Percentiles rank a stretch among this genome's conserved stretches.
Conservation (phyloP, 2,888 invertebrate species). For the Chloroclysta siterata region DNA sequence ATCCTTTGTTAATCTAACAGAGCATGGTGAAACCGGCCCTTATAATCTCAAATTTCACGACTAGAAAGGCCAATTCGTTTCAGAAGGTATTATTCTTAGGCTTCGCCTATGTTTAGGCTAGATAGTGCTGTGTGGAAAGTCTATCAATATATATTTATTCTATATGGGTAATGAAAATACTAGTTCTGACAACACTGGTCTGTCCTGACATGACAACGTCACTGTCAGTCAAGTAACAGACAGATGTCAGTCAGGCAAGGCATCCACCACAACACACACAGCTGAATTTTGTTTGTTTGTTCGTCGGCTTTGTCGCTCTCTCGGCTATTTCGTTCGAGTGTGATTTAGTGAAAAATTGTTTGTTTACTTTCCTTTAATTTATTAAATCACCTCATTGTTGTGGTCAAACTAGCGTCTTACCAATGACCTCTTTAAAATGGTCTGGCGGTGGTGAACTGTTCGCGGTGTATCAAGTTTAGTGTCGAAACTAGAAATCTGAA, state of each 20-base stretch:
- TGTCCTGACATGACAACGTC: neutral
- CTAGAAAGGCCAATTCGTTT: too few species aligned
- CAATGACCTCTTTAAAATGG: conserved; percentile 2
- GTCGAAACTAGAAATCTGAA: conserved; percentile 29
- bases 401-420: conserved; percentile 4
- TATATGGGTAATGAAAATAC: neutral
- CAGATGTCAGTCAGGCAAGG: too few species aligned
- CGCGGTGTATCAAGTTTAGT: conserved; percentile 10
- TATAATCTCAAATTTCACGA: too few species aligned
- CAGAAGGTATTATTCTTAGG: too few species aligned
- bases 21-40: too few species aligned
- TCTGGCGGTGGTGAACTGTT: conserved; percentile 4
- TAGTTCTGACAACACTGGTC: neutral
- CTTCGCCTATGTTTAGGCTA: too few species aligned
- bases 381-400: neutral
- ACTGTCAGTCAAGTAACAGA: neutral
- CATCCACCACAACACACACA: too few species aligned
- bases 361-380: conserved; percentile 21
- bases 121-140: too few species aligned
- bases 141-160: too few species aligned
- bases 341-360: neutral
- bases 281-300: neutral
- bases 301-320: neutral
- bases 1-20: too few species aligned
- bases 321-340: neutral